Base-by-base conservation (phyloP, 2,113 vertebrate genomes). In the Clinocottus analis region DNA sequence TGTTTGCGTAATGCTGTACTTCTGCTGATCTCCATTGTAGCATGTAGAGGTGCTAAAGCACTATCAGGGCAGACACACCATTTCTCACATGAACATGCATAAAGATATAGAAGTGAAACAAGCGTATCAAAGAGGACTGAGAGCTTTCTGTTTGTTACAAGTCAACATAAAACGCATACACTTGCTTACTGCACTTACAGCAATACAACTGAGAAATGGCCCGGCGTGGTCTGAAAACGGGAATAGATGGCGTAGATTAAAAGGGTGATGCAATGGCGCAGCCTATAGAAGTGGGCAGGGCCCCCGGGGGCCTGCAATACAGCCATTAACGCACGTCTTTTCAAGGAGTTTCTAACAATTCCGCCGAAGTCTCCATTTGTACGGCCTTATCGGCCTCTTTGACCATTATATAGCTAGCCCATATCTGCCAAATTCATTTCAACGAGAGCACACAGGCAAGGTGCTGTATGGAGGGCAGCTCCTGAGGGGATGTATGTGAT, bases 401-500 rank as follows among this genome's bases (percentile, higher is more conserved):
- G 35, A 71, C 19, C 35, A 17, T 45, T 56, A 51, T 72, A 70
- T 6, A 19, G 61, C 29, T 21, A 8, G 19, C 72, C 60, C 51
- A 43, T 79, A 64, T 83, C 79, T 66, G 55, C 61, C 53, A 58
- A 77, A 66, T 27, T 53, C 75, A 76, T 43, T 62, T 74, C 60
- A 51, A 62, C 55, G 75, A 64, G 61, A 39, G 39, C 64, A 72
- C 43, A 61, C 56, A 83, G 29, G n/a, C 65, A 73, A 70, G 51
- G 64, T 69, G 51, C 25, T 35, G 47, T 58, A 74, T 77, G 70
- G 68, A 79, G 43, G 31, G 29, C 16, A 65, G 51, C 62, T 84
- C 87, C 83, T 45, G 17, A 11, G 84, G 75, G 86, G 67, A 75
- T 37, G 62, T 23, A 82, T 66, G 83, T 21, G 75, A 88, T 90